Evolutionary conservation across 2,888 invertebrate genomes (phyloP), one percentile per base, ranked within the genome.

Genomic region (Tachina lurida): DNA sequence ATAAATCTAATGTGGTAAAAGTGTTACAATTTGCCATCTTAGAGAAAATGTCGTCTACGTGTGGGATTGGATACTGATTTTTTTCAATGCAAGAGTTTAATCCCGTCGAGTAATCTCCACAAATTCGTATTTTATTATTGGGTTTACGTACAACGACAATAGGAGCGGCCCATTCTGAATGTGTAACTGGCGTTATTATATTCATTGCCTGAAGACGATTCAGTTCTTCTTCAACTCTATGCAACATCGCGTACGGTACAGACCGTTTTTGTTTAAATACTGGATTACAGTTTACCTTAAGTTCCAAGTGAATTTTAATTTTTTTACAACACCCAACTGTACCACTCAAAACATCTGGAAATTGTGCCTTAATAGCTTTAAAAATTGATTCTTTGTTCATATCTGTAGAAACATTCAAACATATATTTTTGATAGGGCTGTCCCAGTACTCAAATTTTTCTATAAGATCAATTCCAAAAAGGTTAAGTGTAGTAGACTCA

Each of bases 21-120:
- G 31, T n/a, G 1, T 63, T 43, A 31, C 68, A 58, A 3, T 77
- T 60, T 19, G 74, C 31, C 74, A 75, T 58, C 41, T 75, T 75
- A n/a, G 62, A 22, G 63, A 82, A 82, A 41, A 82, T 76, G 4
- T 76, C 76, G 49, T 82, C n/a, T n/a, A n/a, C n/a, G n/a, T n/a
- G n/a, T n/a, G n/a, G n/a, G n/a, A n/a, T n/a, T n/a, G n/a, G n/a
- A n/a, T n/a, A n/a, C n/a, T n/a, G n/a, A n/a, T n/a, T n/a, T n/a
- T n/a, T n/a, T n/a, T n/a, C n/a, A n/a, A n/a, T n/a, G n/a, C n/a
- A n/a, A n/a, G n/a, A n/a, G n/a, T n/a, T n/a, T n/a, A n/a, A n/a
- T n/a, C n/a, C 76, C 2, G 81, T 75, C 5, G 74, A 81, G n/a
- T 68, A 81, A 31, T 81, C 74, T 43, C 54, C 82, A 58, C 82